Base-by-base conservation (phyloP, 2,888 invertebrate species). In the Drosophila macrothrix region DNA sequence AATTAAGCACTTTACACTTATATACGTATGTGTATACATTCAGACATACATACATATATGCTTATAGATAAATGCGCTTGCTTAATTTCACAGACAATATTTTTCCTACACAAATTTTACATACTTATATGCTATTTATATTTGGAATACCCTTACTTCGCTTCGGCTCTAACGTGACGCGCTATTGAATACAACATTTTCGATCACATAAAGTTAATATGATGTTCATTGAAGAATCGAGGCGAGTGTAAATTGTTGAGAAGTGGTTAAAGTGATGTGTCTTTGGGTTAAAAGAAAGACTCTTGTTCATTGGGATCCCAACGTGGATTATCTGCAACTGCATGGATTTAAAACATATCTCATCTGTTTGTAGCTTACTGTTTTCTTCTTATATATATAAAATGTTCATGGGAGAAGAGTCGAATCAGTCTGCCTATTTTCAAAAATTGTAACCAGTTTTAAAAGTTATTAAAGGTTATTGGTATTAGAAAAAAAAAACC, bases 1-100 rank as follows among this genome's bases (percentile, higher is more conserved):
- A 89, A 84, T 89, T 87, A 74, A 72, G 67, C 64, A 69, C 65
- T 67, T 76, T 76, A 67, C 76, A 66, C 54, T 16, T 25, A n/a
- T 33, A 41, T 46, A 52, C 41, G 22, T 14, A 39, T 33, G 25
- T 14, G 2, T 12, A 10, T 12, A 9, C 35, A 22, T 52, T 39
- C 6, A 46, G 33, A 49, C 29, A 35, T 37, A 31, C 10, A 58
- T 19, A 64, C 35, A 33, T 28, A 43, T 37, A 22, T 33, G 4
- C 35, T 25, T 41, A 22, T 33, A 33, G 39, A 52, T 56, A 55
- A 43, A 37, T 43, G 12, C 39, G 63, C 31, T 43, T 50, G 64
- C 61, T 46, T 58, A 60, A 69, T 78, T 83, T 75, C 73, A 60
- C 67, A 59, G 50, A 73, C 68, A 60, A 72, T 72, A 72, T 62